These are phyloP conservation scores for Hemicentrotus pulcherrimus DNA, from an alignment of 35 echinoderm and acorn worm species.

Conservation along the genomic window DNA sequence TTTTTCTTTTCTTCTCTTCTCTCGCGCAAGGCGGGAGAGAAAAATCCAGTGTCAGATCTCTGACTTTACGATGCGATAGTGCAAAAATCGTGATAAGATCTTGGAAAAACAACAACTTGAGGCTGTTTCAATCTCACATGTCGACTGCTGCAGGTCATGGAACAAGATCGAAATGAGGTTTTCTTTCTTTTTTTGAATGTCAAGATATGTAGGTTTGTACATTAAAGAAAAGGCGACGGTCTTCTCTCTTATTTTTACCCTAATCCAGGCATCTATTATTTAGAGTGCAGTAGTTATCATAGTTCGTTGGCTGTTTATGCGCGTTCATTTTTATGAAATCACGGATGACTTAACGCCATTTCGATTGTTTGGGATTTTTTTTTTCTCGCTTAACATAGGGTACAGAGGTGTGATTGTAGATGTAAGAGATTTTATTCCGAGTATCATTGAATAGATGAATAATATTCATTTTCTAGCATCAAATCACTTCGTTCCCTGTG, in stretches of 20 bases:
- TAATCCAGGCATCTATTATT: neutral
- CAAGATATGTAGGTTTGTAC: neutral
- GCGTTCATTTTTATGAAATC: neutral
- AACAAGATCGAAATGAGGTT: constrained; percentile 2
- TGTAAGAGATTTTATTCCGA: too few species aligned
- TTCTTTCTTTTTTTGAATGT: neutral
- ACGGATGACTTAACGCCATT: too few species aligned
- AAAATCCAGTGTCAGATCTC: neutral
- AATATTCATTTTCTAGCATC: too few species aligned
- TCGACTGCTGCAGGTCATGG: neutral
- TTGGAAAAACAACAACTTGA: constrained; percentile 16
- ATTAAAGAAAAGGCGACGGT: neutral
- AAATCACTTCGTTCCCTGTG: too few species aligned
- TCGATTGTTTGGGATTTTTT: too few species aligned
- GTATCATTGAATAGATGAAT: too few species aligned
- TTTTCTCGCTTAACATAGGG: too few species aligned
- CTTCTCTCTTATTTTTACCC: neutral
- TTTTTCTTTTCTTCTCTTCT: too few species aligned
- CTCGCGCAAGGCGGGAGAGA: neutral
- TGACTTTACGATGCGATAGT: constrained; percentile 26
- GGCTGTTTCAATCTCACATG: constrained; percentile 23
- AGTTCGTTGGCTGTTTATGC: neutral
- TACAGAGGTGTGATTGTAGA: too few species aligned
- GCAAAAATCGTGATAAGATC: constrained; percentile 41
- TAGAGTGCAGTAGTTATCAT: neutral